Evolutionary conservation across 2,888 invertebrate species (phyloP), one percentile per base, ranked within the genome.

Genomic region (Anticlea derivata): DNA sequence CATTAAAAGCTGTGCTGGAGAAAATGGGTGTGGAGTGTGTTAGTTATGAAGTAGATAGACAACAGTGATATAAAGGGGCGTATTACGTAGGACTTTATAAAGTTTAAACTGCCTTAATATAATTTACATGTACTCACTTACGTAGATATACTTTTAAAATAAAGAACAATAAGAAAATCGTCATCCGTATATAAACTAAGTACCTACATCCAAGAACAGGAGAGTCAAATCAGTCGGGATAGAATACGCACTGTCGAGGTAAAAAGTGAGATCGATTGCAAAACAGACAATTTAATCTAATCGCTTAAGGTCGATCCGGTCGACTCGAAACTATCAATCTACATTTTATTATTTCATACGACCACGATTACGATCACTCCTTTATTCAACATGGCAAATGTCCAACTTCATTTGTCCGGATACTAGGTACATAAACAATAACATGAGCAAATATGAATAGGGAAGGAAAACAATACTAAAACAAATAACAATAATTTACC

Each of bases 301-400:
- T 65, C 61, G 64, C 59, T 63, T 69, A 74, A 81, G 78, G 78
- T 79, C 77, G 68, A 70, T 63, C 66, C 64, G 71, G 70, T 72
- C 79, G 73, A n/a, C 77, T 77, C 77, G 83, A 85, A 83, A 75
- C 68, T 70, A 86, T 86, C 79, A 80, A 84, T 87, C 85, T 84
- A 77, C 78, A 78, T 79, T 80, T 76, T 81, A 75, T 78, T 83
- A n/a, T n/a, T n/a, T n/a, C 78, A 82, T 81, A 81, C 76, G 76
- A 78, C 73, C 83, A 85, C 80, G 75, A 80, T 80, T 78, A 80
- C 79, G 76, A 83, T 86, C 80, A 82, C 77, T 68, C 75, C 74
- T 75, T 78, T 75, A 79, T 78, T 75, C 72, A 72, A 63, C 69
- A 78, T 87, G 86, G 86, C 83, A 58, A 67, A 70, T 75, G 72